Conservation (phyloP, 2,888 invertebrate species). For the Xanthostigma xanthostigma region DNA sequence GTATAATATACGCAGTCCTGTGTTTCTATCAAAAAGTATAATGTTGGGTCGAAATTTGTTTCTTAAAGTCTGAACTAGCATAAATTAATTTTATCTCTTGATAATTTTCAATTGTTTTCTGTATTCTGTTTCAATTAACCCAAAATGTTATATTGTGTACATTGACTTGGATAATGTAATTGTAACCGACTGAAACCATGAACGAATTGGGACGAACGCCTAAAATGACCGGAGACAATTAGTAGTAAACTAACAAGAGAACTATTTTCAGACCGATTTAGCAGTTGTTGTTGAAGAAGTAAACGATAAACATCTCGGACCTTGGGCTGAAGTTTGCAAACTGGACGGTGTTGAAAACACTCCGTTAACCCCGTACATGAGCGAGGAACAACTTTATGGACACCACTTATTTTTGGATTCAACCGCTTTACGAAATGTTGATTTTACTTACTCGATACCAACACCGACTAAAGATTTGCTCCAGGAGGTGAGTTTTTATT, state of each 20-base stretch:
- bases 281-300: slow-evolving; percentile 72
- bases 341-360: slow-evolving; percentile 62
- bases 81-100: too few species aligned
- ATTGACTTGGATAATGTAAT: too few species aligned
- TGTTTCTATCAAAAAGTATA: too few species aligned
- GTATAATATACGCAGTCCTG: too few species aligned
- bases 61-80: too few species aligned
- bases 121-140: too few species aligned
- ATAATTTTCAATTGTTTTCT: too few species aligned
- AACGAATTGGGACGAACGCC: too few species aligned
- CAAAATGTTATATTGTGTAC: too few species aligned
- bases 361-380: slow-evolving; percentile 77
- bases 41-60: too few species aligned
- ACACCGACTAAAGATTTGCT: slow-evolving; percentile 43
- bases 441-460: slow-evolving; percentile 46
- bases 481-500: slow-evolving; percentile 34
- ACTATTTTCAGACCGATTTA: slow-evolving; percentile 50
- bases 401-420: slow-evolving; percentile 66
- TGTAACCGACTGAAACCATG: too few species aligned
- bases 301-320: slow-evolving; percentile 83
- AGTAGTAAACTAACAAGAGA: background rate
- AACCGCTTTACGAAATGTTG: slow-evolving; percentile 40
- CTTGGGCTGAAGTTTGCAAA: slow-evolving; percentile 81
- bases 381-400: slow-evolving; percentile 66
- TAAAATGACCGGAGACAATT: too few species aligned